A percentile compares a stretch with the other conserved stretches of the same genome.
phyloP scores from a whole-genome alignment of 2,888 invertebrate species.

The Heliconius ismenius region DNA sequence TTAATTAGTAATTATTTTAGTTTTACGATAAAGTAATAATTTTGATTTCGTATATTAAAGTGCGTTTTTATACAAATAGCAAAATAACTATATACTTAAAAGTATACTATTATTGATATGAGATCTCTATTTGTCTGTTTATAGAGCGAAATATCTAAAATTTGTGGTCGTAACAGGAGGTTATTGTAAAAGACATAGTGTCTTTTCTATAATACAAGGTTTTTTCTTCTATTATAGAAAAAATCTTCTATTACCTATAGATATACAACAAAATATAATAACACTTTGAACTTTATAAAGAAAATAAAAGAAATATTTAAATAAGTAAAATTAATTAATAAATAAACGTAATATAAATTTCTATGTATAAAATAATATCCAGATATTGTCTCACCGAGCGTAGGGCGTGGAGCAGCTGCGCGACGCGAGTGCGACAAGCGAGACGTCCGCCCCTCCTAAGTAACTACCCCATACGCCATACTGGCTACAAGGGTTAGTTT shows the following conservation, averaged over 20 bases:
- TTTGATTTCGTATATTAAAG: neutral
- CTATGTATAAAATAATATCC: constrained; percentile 18
- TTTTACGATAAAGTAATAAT: neutral
- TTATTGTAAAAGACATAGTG: neutral
- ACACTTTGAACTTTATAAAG: no score
- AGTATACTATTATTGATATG: neutral
- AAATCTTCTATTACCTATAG: no score
- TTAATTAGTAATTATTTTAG: neutral
- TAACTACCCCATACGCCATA: constrained; percentile 33
- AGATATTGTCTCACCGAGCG: constrained; percentile 45
- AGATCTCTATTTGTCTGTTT: neutral
- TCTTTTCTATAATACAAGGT: no score
- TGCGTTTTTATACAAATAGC: no score
- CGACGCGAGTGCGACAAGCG: constrained; percentile 58
- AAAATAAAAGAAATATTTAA: neutral
- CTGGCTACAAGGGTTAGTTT: constrained; percentile 28
- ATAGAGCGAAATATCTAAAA: neutral
- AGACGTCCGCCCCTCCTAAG: constrained; percentile 52
- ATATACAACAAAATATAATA: no score
- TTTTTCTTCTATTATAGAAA: no score
- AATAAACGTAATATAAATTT: neutral
- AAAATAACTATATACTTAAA: no score
- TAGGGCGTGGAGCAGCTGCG: constrained; percentile 63
- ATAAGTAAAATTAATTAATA: no score
- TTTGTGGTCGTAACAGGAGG: neutral